These are phyloP conservation scores for Alexandromys oeconomus DNA, from an alignment of 2,797 vertebrate species.

Conservation along the genomic window DNA sequence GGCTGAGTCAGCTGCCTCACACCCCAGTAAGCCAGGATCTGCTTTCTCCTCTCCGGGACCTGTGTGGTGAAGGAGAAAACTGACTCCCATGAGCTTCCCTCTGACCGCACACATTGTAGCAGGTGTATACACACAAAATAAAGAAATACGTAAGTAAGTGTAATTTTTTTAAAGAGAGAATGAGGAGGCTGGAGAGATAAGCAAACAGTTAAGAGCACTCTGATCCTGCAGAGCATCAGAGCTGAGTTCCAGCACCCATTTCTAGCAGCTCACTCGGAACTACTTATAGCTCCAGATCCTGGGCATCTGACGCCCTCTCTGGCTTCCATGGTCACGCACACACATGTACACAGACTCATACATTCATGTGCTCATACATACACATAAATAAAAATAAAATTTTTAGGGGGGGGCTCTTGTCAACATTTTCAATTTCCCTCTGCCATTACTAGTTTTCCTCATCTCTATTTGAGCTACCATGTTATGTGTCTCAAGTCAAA, in stretches of 20 bases:
- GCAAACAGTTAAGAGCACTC: neutral
- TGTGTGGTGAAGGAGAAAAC: neutral
- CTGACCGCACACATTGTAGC: neutral
- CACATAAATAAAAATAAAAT: neutral
- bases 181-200: neutral
- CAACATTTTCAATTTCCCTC: neutral
- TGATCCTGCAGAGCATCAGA: neutral
- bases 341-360: neutral
- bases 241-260: neutral
- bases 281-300: neutral
- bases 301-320: neutral
- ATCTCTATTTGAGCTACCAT: neutral
- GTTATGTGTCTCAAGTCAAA: neutral
- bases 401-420: neutral
- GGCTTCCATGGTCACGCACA: neutral
- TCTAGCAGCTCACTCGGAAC: neutral
- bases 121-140: neutral
- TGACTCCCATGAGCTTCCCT: neutral
- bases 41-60: neutral
- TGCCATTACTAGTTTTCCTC: neutral
- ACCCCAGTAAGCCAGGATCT: fast-evolving
- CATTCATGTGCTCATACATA: neutral
- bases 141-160: neutral
- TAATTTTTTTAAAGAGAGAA: neutral
- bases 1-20: too few relatives aligned